Base-by-base conservation (phyloP, 1,140 invertebrate species). In the Orchesella cincta region DNA sequence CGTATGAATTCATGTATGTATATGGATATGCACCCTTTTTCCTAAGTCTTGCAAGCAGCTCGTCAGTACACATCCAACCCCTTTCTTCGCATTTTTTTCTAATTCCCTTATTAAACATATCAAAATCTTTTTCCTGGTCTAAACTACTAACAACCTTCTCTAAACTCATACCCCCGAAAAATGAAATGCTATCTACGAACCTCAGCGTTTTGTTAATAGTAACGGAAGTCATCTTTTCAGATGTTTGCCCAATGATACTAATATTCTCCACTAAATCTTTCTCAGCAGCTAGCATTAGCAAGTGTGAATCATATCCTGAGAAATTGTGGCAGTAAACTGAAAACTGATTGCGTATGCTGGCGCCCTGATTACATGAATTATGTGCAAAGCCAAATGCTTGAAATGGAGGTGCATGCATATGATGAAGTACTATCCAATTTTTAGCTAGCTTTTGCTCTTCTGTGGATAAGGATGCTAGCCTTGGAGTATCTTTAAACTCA, bases 1-100 rank as follows among this genome's bases (percentile, higher is more conserved):
- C 31, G 23, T 31, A 29, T 5, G 2, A 12, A 12, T 67, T 33
- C 62, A 67, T 67, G 29, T 67, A 67, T 18, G 62, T 3, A 31
- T 67, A 67, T 33, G 62, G 62, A 23, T 67, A 67, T 12, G 33
- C n/a, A 8, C 62, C 62, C n/a, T n/a, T 67, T 67, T 67, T 8
- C 31, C 31, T 33, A 67, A 33, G 8, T 5, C 29, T 16, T 18
- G 26, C 31, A 31, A 14, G 62, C 26, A 31, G 28, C 1, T 29
- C n/a, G 5, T 67, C 26, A 12, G 62, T 67, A 18, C 29, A 67
- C 29, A 18, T 5, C 14, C 5, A 8, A 3, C 31, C 31, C 62
- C 31, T 67, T 23, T 67, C 31, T 1, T 23, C 33, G 12, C 2
- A 67, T 3, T 67, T 14, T n/a, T 29, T 12, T 8, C 62, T 67